These are phyloP conservation scores for Scaptomyza hsui DNA, from an alignment of 1,140 invertebrate species.

Conservation along the genomic window DNA sequence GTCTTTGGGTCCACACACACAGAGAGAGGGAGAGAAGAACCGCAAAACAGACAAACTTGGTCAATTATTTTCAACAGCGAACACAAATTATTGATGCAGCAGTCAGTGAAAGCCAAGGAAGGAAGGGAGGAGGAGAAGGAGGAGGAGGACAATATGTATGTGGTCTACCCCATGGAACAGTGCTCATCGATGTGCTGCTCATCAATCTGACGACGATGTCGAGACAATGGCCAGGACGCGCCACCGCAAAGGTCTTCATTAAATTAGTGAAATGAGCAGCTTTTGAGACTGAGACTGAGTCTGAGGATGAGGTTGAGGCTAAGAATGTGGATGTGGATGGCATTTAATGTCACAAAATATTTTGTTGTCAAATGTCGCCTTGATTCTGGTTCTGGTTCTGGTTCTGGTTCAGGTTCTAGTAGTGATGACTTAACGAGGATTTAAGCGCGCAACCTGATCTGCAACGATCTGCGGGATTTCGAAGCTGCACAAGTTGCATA, in stretches of 20 bases:
- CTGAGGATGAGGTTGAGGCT: slow-evolving; percentile 9
- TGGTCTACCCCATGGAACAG: slow-evolving; percentile 37
- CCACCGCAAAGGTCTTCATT: slow-evolving; percentile 77
- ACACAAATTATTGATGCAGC: slow-evolving; percentile 81
- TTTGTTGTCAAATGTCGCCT: slow-evolving; percentile 76
- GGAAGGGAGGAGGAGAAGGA: not conserved
- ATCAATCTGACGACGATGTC: slow-evolving; percentile 71
- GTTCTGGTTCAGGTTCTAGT: slow-evolving; percentile 26
- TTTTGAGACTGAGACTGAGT: not conserved
- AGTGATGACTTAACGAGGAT: slow-evolving; percentile 74
- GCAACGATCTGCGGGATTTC: not conserved
- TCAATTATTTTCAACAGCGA: slow-evolving; percentile 82
- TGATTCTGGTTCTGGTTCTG: not conserved
- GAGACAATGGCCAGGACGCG: slow-evolving; percentile 67
- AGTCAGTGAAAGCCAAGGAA: slow-evolving; percentile 33
- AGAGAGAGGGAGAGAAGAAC: slow-evolving; percentile 25
- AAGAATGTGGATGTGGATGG: slow-evolving; percentile 16
- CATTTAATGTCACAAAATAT: slow-evolving; percentile 80
- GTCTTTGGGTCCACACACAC: slow-evolving; percentile 8
- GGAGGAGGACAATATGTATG: slow-evolving; percentile 13
- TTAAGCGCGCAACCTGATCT: slow-evolving; percentile 32
- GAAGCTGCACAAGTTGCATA: slow-evolving; percentile 46
- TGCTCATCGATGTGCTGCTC: slow-evolving; percentile 37
- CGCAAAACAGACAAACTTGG: slow-evolving; percentile 82
- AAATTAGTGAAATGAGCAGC: slow-evolving; percentile 79